These are phyloP conservation scores for Melospiza melodia DNA, from an alignment of 2,113 vertebrate genomes.

Conservation along the genomic window DNA sequence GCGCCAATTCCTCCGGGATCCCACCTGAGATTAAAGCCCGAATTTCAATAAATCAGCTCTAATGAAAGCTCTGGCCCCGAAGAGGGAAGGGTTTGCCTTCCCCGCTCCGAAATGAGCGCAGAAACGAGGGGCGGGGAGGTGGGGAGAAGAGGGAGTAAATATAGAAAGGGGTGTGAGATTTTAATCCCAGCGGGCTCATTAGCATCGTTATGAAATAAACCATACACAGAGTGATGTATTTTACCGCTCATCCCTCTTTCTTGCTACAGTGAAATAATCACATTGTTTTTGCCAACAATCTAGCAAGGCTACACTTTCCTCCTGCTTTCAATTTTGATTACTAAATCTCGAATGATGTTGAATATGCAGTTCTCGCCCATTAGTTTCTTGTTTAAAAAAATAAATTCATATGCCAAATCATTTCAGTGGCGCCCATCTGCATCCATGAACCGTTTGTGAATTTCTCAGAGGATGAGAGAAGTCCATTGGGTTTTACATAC, in stretches of 20 bases:
- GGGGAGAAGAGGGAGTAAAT: conserved; percentile 53
- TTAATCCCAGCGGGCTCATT: conserved; percentile 63
- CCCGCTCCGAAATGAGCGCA: conserved; percentile 43
- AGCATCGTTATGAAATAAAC: conserved; percentile 70
- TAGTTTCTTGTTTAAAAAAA: background rate
- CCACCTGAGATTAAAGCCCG: conserved; percentile 85
- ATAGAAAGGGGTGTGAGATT: conserved; percentile 15
- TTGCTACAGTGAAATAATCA: background rate
- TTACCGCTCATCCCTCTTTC: background rate
- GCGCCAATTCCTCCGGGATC: conserved; percentile 71
- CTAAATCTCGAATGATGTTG: background rate
- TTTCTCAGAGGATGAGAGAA: conserved; percentile 55
- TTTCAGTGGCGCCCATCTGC: conserved; percentile 8
- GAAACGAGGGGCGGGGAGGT: background rate
- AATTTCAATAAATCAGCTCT: conserved; percentile 82
- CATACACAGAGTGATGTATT: conserved; percentile 50
- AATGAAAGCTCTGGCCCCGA: conserved; percentile 71
- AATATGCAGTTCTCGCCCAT: background rate
- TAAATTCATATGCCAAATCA: background rate
- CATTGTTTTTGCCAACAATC: background rate
- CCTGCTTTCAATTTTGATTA: conserved; percentile 30
- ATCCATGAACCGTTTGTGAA: background rate
- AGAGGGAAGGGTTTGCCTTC: conserved; percentile 50
- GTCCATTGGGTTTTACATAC: conserved; percentile 49
- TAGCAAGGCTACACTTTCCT: background rate